phyloP scores from a whole-genome alignment of 2,888 invertebrate species.

The Agrotis ipsilon region DNA sequence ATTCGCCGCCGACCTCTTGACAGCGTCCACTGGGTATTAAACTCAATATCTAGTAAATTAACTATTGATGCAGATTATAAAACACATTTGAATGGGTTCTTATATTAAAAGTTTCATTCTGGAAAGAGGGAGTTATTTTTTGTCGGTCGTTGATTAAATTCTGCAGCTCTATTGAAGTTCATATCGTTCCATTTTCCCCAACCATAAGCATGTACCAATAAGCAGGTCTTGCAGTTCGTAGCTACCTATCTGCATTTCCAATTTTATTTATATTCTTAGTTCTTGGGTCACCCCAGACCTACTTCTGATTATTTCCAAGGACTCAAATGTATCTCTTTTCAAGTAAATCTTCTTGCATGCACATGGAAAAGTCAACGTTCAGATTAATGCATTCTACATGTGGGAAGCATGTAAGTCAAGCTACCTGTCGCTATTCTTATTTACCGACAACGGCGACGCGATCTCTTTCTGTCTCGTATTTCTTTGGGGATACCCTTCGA shows the following conservation, averaged over 20 bases:
- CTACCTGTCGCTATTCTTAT: slow-evolving; percentile 29
- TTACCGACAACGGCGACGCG: slow-evolving; percentile 29
- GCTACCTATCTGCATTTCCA: background rate
- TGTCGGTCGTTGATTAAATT: slow-evolving; percentile 22
- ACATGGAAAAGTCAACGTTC: background rate
- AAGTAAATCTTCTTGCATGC: background rate
- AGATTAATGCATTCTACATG: slow-evolving; percentile 6
- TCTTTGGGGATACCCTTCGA: slow-evolving; percentile 44
- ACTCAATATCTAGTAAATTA: slow-evolving; percentile 67
- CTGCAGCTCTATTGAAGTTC: background rate
- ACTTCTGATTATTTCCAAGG: background rate
- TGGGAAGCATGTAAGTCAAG: background rate
- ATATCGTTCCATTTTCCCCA: too few relatives aligned
- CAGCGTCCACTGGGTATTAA: slow-evolving; percentile 64
- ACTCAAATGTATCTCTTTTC: background rate
- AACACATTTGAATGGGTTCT: slow-evolving; percentile 44
- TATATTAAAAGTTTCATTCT: slow-evolving; percentile 13
- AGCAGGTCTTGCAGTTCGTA: background rate
- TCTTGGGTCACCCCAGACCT: background rate
- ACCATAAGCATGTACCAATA: background rate
- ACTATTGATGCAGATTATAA: slow-evolving; percentile 60
- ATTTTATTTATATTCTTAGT: background rate
- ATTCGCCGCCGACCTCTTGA: slow-evolving; percentile 49
- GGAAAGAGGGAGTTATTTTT: slow-evolving; percentile 7
- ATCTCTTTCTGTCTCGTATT: slow-evolving; percentile 39